Conservation (phyloP, 2,797 vertebrate genomes). For the Babyrousa celebensis region DNA sequence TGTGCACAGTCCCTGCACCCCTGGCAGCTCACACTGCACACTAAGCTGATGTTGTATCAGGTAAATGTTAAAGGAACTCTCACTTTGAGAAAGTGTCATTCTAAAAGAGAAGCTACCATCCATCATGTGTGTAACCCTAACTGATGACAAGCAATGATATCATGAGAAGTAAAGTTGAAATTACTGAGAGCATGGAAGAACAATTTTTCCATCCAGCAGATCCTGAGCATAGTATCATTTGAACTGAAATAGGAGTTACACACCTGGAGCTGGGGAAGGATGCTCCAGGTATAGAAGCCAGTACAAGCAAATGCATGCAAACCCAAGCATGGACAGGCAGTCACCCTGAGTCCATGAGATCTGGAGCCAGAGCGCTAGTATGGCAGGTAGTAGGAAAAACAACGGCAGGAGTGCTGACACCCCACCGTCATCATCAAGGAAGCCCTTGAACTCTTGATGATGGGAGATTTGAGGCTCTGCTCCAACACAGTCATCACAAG, state of each 20-base stretch:
- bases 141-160: neutral
- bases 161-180: neutral
- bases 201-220: neutral
- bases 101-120: neutral
- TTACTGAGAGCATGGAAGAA: neutral
- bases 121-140: neutral
- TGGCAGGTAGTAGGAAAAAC: neutral
- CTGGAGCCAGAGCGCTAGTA: rapidly evolving
- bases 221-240: too few species aligned
- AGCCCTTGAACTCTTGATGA: neutral
- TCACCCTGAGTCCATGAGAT: rapidly evolving
- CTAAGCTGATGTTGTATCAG: neutral
- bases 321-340: rapidly evolving
- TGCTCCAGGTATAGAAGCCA: neutral
- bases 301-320: neutral
- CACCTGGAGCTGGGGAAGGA: neutral
- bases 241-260: neutral
- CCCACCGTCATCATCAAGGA: neutral
- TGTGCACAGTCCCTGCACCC: neutral
- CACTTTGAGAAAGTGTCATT: neutral
- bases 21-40: rapidly evolving
- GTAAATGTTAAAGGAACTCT: neutral
- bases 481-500: rapidly evolving
- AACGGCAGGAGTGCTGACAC: neutral
- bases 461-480: neutral